Conservation (phyloP, 2,113 vertebrate species). For the Sapayoa aenigma region DNA sequence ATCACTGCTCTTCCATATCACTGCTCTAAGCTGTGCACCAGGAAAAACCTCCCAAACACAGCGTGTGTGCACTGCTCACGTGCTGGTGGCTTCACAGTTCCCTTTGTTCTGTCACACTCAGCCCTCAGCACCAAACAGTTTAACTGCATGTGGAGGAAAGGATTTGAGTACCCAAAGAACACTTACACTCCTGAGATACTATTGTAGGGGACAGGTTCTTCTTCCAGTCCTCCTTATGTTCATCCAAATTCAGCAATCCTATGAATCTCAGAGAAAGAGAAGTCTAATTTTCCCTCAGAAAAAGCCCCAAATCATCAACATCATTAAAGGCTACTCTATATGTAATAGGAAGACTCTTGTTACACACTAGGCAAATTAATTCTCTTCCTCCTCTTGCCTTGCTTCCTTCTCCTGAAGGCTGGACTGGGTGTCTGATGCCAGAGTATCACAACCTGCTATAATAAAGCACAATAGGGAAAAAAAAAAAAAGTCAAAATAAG, state of each 20-base stretch:
- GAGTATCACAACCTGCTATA: background rate
- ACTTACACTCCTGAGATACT: background rate
- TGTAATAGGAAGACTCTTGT: background rate
- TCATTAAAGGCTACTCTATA: fast-evolving
- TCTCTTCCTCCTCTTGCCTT: background rate
- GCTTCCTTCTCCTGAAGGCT: background rate
- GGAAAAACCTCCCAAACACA: background rate
- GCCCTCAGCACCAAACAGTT: background rate
- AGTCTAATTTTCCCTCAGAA: background rate
- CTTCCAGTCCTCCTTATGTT: background rate
- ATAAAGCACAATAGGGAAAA: background rate
- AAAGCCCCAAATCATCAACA: background rate
- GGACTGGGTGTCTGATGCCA: background rate
- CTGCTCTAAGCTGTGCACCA: background rate
- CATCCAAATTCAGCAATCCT: background rate
- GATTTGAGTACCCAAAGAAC: background rate
- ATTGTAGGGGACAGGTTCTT: fast-evolving
- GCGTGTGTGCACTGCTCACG: fast-evolving
- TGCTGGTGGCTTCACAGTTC: background rate
- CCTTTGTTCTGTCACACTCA: background rate
- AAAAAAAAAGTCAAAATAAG: background rate
- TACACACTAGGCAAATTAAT: background rate
- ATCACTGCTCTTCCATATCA: background rate
- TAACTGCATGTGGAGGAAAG: background rate
- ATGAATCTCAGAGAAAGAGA: background rate